Conservation (phyloP, 1,140 invertebrate species). For the Cataglyphis hispanica region DNA sequence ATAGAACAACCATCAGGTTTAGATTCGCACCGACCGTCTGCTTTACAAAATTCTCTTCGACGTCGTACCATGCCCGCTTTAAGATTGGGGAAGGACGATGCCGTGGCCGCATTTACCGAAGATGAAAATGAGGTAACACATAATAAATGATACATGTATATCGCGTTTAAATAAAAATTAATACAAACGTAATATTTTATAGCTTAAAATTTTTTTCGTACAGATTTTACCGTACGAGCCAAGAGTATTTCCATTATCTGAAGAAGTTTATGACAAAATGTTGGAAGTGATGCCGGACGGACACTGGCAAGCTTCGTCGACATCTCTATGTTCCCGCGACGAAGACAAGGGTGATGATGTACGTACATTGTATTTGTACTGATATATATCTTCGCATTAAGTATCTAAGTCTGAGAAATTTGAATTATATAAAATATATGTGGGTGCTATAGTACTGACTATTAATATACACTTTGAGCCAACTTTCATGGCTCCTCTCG, state of each 20-base stretch:
- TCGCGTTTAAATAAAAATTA: background rate
- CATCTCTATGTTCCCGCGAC: constrained; percentile 87
- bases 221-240: constrained; percentile 90
- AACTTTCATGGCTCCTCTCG: constrained; percentile 77
- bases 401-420: constrained; percentile 67
- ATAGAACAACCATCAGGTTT: constrained; percentile 74
- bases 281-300: constrained; percentile 89
- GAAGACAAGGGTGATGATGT: constrained; percentile 85
- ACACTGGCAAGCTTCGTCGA: constrained; percentile 88
- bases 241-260: constrained; percentile 91
- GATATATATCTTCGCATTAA: constrained; percentile 53
- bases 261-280: constrained; percentile 91
- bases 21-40: constrained; percentile 78
- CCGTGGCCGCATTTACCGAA: constrained; percentile 79
- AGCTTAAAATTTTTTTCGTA: constrained; percentile 2
- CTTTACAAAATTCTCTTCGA: constrained; percentile 83
- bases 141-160: constrained; percentile 24
- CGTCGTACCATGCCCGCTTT: constrained; percentile 86
- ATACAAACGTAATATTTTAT: background rate
- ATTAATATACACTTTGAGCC: constrained; percentile 77
- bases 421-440: constrained; percentile 67
- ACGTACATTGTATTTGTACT: constrained; percentile 69
- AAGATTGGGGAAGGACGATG: constrained; percentile 82
- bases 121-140: constrained; percentile 83
- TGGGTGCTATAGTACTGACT: constrained; percentile 70